Evolutionary conservation across 2,888 invertebrate genomes (phyloP).

Genomic region (Melanostoma mellinum): DNA sequence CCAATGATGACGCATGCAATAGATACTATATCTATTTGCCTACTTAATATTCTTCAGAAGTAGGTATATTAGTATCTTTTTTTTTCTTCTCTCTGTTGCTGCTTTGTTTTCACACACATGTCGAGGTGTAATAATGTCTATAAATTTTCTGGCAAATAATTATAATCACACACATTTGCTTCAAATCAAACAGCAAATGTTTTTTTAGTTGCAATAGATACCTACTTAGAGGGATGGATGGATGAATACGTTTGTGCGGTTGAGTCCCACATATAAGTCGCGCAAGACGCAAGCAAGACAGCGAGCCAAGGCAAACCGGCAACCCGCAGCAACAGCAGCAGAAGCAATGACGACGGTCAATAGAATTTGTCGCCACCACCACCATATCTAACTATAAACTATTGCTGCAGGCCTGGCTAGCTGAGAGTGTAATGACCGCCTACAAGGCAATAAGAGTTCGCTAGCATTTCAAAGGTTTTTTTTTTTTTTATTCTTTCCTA

Average conservation of each 20-base stretch:
- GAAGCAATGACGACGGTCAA: conserved; percentile 50
- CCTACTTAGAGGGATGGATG: not conserved
- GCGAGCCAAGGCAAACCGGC: conserved; percentile 56
- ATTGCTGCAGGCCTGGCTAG: conserved; percentile 50
- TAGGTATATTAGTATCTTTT: not conserved
- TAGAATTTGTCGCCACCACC: conserved; percentile 64
- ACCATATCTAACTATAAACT: conserved; percentile 26
- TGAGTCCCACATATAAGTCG: conserved; percentile 32
- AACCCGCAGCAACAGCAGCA: conserved; percentile 23
- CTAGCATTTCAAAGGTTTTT: conserved; percentile 64
- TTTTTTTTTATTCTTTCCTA: conserved; percentile 27
- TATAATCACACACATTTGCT: conserved; percentile 40
- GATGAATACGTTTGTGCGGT: conserved; percentile 13
- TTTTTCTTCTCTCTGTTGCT: not conserved
- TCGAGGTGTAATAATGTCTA: conserved; percentile 67
- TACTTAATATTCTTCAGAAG: conserved; percentile 22
- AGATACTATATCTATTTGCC: conserved; percentile 40
- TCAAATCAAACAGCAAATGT: conserved; percentile 11
- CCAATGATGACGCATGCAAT: conserved; percentile 58
- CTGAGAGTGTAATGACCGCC: conserved; percentile 68
- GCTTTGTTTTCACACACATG: conserved; percentile 23
- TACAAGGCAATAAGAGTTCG: conserved; percentile 71
- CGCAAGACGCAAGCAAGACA: conserved; percentile 31
- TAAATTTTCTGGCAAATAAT: conserved; percentile 60
- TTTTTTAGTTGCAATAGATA: conserved; percentile 41